These are phyloP conservation scores for Prosopocoilus inquinatus DNA, from an alignment of 2,888 invertebrate species.

Conservation along the genomic window DNA sequence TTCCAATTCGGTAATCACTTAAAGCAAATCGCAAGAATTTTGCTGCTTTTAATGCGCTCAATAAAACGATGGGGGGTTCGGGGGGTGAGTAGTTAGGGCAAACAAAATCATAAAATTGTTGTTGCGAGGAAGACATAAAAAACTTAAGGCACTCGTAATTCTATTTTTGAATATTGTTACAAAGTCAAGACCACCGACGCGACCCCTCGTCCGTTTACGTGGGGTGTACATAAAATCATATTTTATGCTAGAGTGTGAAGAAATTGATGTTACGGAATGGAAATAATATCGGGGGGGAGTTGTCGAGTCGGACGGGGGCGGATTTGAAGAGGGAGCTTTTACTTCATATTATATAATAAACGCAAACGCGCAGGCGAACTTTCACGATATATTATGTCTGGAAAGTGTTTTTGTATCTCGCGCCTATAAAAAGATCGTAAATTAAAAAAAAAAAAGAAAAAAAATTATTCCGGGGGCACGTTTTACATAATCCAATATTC, in stretches of 20 bases:
- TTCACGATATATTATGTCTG: no score
- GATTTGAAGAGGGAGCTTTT: background rate
- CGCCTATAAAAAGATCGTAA: no score
- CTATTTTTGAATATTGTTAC: constrained; percentile 32
- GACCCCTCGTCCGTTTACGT: constrained; percentile 40
- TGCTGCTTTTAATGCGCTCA: no score
- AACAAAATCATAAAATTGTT: background rate
- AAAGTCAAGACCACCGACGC: constrained; percentile 35
- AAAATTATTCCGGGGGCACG: constrained; percentile 9
- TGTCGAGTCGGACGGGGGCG: constrained; percentile 37
- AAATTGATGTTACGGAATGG: constrained; percentile 50
- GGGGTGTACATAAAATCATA: constrained; percentile 47
- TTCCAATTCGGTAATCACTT: no score
- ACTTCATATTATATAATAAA: no score
- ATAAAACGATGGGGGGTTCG: no score
- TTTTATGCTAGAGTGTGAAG: constrained; percentile 44
- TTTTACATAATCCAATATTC: constrained; percentile 35
- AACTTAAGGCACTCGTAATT: constrained; percentile 12
- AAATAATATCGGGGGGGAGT: constrained; percentile 45
- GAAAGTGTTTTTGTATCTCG: no score
- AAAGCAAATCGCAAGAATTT: no score
- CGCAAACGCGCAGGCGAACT: no score
- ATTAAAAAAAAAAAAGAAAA: background rate
- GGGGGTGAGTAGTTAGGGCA: background rate
- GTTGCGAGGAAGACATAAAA: constrained; percentile 7